These are phyloP conservation scores for Hoplostethus mediterraneus DNA, from an alignment of 2,797 vertebrate genomes.

Conservation along the genomic window DNA sequence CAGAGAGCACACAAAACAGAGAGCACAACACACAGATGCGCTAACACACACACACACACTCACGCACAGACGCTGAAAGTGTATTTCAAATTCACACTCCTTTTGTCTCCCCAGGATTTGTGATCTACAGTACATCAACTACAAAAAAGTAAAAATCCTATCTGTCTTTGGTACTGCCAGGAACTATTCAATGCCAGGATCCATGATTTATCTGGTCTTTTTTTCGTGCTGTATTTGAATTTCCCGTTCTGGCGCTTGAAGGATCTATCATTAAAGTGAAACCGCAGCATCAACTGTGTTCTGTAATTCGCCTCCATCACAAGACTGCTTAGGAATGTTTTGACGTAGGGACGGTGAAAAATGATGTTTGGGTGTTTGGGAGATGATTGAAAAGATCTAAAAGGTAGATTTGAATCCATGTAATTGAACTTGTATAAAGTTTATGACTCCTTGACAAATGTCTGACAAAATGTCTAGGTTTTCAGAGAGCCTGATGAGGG, in stretches of 20 bases:
- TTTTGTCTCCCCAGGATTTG: constrained; percentile 36
- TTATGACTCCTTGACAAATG: constrained; percentile 47
- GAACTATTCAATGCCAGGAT: constrained; percentile 46
- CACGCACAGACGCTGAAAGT: neutral
- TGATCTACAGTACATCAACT: constrained; percentile 33
- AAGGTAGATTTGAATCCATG: constrained; percentile 43
- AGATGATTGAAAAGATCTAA: constrained; percentile 34
- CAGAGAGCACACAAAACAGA: constrained; percentile 1
- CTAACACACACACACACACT: constrained; percentile 1
- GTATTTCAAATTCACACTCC: constrained; percentile 25
- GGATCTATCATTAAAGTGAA: constrained; percentile 55
- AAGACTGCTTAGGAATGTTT: constrained; percentile 38
- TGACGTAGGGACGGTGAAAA: constrained; percentile 29
- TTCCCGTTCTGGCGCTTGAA: constrained; percentile 20
- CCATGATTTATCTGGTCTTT: constrained; percentile 40
- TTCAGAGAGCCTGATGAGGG: constrained; percentile 37
- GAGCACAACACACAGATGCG: constrained; percentile 6
- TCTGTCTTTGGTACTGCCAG: constrained; percentile 41
- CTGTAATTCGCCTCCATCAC: constrained; percentile 53
- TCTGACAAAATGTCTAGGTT: constrained; percentile 27
- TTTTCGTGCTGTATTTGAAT: constrained; percentile 19
- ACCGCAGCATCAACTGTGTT: constrained; percentile 48
- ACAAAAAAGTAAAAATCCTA: constrained; percentile 27
- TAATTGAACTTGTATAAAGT: constrained; percentile 53
- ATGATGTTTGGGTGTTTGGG: constrained; percentile 34